phyloP scores from a whole-genome alignment of 2,888 invertebrate species.

The Hybos culiciformis region DNA sequence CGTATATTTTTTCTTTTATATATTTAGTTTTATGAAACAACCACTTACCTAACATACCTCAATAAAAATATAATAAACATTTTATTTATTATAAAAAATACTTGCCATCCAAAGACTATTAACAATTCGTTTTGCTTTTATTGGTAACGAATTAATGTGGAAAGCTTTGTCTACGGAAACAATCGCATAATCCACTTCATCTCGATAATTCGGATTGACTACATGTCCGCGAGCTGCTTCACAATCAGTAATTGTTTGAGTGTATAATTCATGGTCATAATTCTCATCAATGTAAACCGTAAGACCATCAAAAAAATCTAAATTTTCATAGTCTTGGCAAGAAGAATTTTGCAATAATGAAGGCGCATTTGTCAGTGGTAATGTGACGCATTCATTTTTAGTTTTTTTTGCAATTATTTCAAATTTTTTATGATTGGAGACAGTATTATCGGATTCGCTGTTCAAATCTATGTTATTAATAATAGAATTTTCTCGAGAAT shows the following conservation, averaged over 20 bases:
- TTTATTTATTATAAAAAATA: not conserved
- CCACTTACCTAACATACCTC: too few species aligned
- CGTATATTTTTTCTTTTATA: too few species aligned
- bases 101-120: conserved; percentile 31
- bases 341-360: not conserved
- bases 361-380: conserved; percentile 4
- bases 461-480: conserved; percentile 28
- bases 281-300: conserved; percentile 34
- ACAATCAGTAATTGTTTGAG: conserved; percentile 37
- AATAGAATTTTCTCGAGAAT: conserved; percentile 26
- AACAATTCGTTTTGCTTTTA: conserved; percentile 26
- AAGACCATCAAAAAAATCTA: conserved; percentile 26
- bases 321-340: conserved; percentile 29
- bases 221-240: conserved; percentile 43
- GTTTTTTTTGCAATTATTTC: conserved; percentile 19
- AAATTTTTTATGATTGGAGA: conserved; percentile 13
- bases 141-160: conserved; percentile 20
- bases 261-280: conserved; percentile 34
- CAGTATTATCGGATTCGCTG: conserved; percentile 5
- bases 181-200: conserved; percentile 50
- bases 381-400: not conserved
- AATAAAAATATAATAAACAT: too few species aligned
- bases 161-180: conserved; percentile 39
- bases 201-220: conserved; percentile 36
- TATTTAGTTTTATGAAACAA: not conserved